These are phyloP conservation scores for Crocodylus rhombifer DNA, from an alignment of 2,797 vertebrate genomes.

Conservation along the genomic window DNA sequence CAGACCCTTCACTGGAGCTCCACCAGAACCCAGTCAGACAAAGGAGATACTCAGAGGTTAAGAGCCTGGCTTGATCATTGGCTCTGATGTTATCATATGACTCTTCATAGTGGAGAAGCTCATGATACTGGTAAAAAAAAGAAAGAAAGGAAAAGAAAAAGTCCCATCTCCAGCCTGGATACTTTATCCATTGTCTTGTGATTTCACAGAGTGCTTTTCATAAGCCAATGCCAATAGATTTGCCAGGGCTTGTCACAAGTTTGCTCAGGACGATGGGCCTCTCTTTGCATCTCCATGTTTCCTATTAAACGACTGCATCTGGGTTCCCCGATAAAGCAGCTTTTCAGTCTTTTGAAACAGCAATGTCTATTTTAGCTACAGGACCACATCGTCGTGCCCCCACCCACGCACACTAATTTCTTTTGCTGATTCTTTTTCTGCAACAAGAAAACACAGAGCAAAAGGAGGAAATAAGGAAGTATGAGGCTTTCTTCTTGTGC, in stretches of 20 bases:
- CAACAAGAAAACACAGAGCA: conserved; percentile 26
- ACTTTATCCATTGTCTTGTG: not conserved
- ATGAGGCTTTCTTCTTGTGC: conserved; percentile 14
- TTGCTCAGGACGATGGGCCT: conserved; percentile 8
- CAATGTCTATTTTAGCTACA: not conserved
- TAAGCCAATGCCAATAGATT: not conserved
- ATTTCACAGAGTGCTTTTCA: conserved; percentile 16
- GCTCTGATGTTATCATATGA: not conserved
- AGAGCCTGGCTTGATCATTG: not conserved
- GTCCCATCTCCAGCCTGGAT: conserved; percentile 1
- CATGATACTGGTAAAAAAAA: not conserved
- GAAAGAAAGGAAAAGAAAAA: not conserved
- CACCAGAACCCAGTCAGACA: conserved; percentile 16
- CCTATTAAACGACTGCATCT: not conserved
- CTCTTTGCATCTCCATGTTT: not conserved
- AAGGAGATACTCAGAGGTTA: conserved; percentile 35
- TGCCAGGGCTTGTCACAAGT: not conserved
- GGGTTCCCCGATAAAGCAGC: conserved; percentile 10
- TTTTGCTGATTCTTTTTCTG: conserved; percentile 57
- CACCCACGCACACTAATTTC: conserved; percentile 34
- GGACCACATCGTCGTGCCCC: not conserved
- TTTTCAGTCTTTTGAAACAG: conserved; percentile 20
- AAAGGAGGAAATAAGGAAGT: conserved; percentile 57
- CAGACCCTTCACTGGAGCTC: not conserved
- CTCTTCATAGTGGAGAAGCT: not conserved